A percentile compares a stretch with the other conserved stretches of the same genome.
Evolutionary conservation across 2,888 invertebrate species (phyloP).

Genomic region (Chalcosyrphus nemorum): DNA sequence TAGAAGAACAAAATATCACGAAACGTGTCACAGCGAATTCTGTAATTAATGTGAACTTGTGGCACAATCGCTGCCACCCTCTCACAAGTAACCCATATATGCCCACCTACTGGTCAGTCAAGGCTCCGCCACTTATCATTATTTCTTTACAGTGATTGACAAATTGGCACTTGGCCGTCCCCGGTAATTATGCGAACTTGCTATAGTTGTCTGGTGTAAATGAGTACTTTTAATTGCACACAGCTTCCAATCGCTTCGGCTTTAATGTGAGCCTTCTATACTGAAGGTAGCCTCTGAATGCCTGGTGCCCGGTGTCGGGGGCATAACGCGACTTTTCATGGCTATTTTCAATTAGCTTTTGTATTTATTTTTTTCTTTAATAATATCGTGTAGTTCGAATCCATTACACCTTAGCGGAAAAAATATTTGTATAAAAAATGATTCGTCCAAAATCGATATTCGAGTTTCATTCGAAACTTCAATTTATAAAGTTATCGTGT

Average conservation of each 20-base stretch:
- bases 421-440: conserved; percentile 45
- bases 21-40: conserved; percentile 52
- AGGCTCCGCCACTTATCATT: conserved; percentile 63
- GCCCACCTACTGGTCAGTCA: conserved; percentile 6
- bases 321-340: conserved; percentile 48
- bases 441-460: conserved; percentile 48
- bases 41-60: conserved; percentile 68
- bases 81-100: not conserved
- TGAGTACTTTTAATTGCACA: conserved; percentile 59
- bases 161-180: conserved; percentile 74
- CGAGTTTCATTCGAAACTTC: conserved; percentile 29
- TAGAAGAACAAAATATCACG: conserved; percentile 31
- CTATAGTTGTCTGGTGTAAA: conserved; percentile 44
- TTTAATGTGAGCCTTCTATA: conserved; percentile 16
- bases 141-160: conserved; percentile 76
- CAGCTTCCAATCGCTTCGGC: conserved; percentile 20
- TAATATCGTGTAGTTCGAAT: conserved; percentile 7
- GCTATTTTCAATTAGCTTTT: conserved; percentile 62
- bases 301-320: not conserved
- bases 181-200: conserved; percentile 45
- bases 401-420: not conserved
- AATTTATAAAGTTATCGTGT: conserved; percentile 40
- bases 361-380: conserved; percentile 31
- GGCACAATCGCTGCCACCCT: conserved; percentile 10
- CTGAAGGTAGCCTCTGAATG: not conserved